Conservation (phyloP, 2,888 invertebrate species). For the Villa cingulata region DNA sequence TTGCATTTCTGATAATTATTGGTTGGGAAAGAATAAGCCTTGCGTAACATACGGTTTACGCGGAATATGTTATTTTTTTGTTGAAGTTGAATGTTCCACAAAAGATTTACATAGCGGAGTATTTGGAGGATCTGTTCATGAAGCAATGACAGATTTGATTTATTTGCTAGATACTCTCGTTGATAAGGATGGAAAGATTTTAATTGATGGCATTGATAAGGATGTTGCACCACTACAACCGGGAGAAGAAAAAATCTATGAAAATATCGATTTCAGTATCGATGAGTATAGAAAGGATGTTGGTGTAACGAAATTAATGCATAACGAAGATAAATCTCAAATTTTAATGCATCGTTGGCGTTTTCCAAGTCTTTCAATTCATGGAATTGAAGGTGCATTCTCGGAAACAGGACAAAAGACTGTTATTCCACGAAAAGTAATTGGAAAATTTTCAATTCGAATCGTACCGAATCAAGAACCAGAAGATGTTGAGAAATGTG, state of each 20-base stretch:
- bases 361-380: constrained; percentile 82
- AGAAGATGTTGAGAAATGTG: constrained; percentile 64
- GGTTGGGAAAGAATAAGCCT: constrained; percentile 93
- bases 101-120: constrained; percentile 95
- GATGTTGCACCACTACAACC: constrained; percentile 56
- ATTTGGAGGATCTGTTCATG: constrained; percentile 85
- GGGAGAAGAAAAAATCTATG: constrained; percentile 59
- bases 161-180: constrained; percentile 71
- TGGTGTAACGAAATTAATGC: constrained; percentile 53
- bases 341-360: constrained; percentile 93
- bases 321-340: constrained; percentile 65
- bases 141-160: constrained; percentile 85
- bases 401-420: constrained; percentile 89
- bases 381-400: constrained; percentile 91
- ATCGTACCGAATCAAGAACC: constrained; percentile 92
- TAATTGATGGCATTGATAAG: constrained; percentile 69
- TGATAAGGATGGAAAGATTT: constrained; percentile 75
- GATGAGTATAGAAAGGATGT: constrained; percentile 56
- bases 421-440: constrained; percentile 85
- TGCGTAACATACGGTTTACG: constrained; percentile 94
- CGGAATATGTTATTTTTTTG: constrained; percentile 81
- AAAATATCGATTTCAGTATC: constrained; percentile 74
- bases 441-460: constrained; percentile 93
- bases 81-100: constrained; percentile 75
- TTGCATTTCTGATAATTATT: constrained; percentile 98